Percentiles rank a stretch among this genome's conserved stretches.
phyloP scores from a whole-genome alignment of 2,113 vertebrate species.

The Rhea pennata region DNA sequence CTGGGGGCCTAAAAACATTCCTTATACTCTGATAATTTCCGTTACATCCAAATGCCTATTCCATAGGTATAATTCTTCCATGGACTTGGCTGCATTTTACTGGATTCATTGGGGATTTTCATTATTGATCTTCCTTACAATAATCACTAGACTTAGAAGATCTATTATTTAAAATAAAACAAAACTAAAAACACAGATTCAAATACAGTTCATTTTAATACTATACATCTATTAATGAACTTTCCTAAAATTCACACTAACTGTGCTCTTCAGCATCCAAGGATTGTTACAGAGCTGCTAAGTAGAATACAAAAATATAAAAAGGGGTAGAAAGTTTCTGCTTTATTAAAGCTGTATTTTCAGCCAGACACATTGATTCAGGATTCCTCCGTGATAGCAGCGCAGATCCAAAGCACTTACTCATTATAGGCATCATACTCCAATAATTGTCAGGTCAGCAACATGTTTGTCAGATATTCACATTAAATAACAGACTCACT shows the following conservation, averaged over 20 bases:
- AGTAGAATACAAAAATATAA: neutral
- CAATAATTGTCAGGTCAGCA: neutral
- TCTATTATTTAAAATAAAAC: neutral
- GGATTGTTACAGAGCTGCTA: neutral
- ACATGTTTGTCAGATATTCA: constrained; percentile 8
- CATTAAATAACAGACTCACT: constrained; percentile 1
- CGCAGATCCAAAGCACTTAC: neutral
- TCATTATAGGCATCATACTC: neutral
- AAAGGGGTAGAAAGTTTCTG: neutral
- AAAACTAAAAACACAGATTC: neutral
- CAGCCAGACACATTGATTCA: neutral
- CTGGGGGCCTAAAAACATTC: neutral
- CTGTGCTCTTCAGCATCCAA: neutral
- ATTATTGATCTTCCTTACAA: neutral
- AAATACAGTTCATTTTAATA: neutral
- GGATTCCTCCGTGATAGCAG: neutral
- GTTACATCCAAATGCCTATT: neutral
- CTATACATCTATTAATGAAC: neutral
- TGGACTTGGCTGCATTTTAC: neutral
- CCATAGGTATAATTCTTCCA: neutral
- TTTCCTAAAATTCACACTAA: neutral
- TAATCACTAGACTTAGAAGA: neutral
- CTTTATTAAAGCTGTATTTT: constrained; percentile 3
- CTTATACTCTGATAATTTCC: neutral
- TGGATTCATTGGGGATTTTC: neutral